Evolutionary conservation across 2,113 vertebrate species (phyloP), one percentile per base, ranked within the genome.

Genomic region (Carettochelys insculpta): DNA sequence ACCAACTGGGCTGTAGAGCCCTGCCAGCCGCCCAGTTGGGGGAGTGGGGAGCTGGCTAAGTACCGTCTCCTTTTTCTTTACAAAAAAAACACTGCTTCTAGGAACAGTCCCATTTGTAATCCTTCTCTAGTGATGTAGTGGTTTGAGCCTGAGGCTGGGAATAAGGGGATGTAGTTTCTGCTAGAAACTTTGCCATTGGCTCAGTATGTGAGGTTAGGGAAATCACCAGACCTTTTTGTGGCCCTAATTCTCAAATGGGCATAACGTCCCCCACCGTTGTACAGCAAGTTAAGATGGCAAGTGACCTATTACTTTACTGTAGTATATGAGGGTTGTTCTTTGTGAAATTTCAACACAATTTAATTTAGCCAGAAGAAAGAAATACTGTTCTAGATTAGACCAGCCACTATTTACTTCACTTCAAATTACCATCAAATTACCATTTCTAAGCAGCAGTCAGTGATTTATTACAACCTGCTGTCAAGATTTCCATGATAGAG

Each of bases 391-490:
- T 88, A 86, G 51, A 56, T 68, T 52, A 85, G 90, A 77, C 43
- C 65, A 86, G 77, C 77, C 83, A 52, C 82, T 93, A 87, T 2
- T 88, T 41, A 86, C 84, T 92, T 90, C 53, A 45, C 85, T 56
- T n/a, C n/a, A n/a, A n/a, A n/a, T n/a, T n/a, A n/a, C n/a, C n/a
- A n/a, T 95, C 83, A 91, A 43, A 88, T 95, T 88, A 88, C 51
- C 22, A 6, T 34, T 92, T 87, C 73, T 91, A 89, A 91, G 65
- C 53, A 90, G 68, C 47, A 91, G 56, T n/a, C 86, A 88, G 80
- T 77, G 90, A 84, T 90, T 90, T 89, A 90, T 86, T 92, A 85
- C 3, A 27, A 47, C 54, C 65, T 22, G 3, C 0, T 75, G 80
- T 31, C 93, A 83, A 22, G 58, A 68, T 82, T 94, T 92, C 73